Percentiles rank a stretch among this genome's conserved stretches.
Conservation (phyloP, 2,797 vertebrate genomes). For the Melanotaenia trifasciata region DNA sequence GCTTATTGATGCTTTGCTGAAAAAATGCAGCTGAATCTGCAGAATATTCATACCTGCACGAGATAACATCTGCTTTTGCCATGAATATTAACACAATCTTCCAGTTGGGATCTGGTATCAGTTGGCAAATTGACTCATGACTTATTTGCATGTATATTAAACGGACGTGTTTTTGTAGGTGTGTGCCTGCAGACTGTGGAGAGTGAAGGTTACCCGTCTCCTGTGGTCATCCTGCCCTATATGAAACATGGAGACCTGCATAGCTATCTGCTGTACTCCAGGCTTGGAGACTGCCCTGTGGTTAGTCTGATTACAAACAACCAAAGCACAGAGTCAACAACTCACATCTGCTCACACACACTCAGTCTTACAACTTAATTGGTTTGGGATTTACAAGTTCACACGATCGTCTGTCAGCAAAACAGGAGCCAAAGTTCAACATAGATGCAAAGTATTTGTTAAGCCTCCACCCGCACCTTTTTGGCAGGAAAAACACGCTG, state of each 20-base stretch:
- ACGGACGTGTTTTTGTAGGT: conserved; percentile 74
- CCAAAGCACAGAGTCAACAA: conserved; percentile 31
- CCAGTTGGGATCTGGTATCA: not conserved
- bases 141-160: conserved; percentile 3
- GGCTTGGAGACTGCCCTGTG: conserved; percentile 90
- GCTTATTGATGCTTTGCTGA: not conserved
- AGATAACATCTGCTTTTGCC: not conserved
- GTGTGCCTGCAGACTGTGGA: conserved; percentile 94
- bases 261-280: conserved; percentile 92
- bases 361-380: conserved; percentile 20
- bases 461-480: conserved; percentile 11
- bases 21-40: not conserved
- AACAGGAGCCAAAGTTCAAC: conserved; percentile 57
- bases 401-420: conserved; percentile 43
- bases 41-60: not conserved
- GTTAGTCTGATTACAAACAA: conserved; percentile 72
- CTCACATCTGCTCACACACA: conserved; percentile 2
- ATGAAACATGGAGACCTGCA: conserved; percentile 96
- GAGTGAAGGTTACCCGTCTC: conserved; percentile 91
- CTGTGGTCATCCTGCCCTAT: conserved; percentile 93
- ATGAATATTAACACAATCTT: not conserved
- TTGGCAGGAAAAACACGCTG: conserved; percentile 12
- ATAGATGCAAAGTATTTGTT: conserved; percentile 24
- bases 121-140: not conserved
- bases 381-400: conserved; percentile 33